Conservation (phyloP, 1,140 invertebrate genomes). For the Pentalonia nigronervosa region DNA sequence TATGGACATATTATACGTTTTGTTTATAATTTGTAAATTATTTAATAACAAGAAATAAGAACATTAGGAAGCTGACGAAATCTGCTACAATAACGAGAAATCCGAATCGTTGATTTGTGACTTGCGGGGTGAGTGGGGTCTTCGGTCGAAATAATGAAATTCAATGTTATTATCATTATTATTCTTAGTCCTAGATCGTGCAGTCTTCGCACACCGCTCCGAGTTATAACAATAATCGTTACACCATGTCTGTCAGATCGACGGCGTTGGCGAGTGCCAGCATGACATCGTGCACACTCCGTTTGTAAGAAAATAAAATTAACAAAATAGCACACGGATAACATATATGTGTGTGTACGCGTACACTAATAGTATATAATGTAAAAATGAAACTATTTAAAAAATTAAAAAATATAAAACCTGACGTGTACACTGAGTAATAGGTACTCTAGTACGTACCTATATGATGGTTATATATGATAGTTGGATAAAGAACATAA, state of each 20-base stretch:
- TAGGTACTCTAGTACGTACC: not conserved
- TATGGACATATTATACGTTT: not conserved
- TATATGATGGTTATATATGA: not conserved
- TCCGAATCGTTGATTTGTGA: not conserved
- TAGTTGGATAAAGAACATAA: not conserved
- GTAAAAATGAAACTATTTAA: conserved; percentile 28
- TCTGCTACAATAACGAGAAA: not conserved
- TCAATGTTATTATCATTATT: conserved; percentile 41
- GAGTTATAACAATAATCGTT: conserved; percentile 52
- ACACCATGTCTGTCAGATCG: conserved; percentile 47
- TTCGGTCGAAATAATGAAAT: conserved; percentile 42
- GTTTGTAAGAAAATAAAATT: not conserved
- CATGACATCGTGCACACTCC: conserved; percentile 46
- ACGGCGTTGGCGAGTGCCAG: conserved; percentile 24
- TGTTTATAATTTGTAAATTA: not conserved
- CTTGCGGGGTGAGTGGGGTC: not conserved
- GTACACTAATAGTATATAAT: not conserved
- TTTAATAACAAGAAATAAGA: not conserved
- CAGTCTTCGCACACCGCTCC: conserved; percentile 47
- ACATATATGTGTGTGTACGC: not conserved
- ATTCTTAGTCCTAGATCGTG: conserved; percentile 35
- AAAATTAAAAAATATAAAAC: conserved; percentile 1
- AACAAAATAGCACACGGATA: not conserved
- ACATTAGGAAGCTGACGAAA: not conserved
- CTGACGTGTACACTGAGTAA: not conserved